phyloP scores from a whole-genome alignment of 2,797 vertebrate species.

The Alectoris magna region DNA sequence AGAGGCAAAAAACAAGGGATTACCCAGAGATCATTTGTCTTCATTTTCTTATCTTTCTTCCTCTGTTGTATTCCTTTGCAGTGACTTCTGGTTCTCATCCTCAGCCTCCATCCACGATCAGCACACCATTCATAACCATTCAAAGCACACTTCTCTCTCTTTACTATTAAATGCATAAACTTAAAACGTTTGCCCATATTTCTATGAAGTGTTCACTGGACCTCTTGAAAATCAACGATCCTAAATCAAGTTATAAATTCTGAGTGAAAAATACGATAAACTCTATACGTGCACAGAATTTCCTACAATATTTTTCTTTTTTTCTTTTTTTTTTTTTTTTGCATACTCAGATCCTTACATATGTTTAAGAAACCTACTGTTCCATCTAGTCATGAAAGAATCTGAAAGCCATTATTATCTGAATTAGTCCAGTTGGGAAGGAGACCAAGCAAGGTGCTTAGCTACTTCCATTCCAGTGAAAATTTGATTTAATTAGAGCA shows the following conservation, averaged over 20 bases:
- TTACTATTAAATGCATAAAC: background rate
- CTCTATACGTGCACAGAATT: background rate
- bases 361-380: background rate
- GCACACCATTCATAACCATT: background rate
- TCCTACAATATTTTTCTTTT: background rate
- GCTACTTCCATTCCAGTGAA: conserved; percentile 63
- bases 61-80: background rate
- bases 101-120: background rate
- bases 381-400: background rate
- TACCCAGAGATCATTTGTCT: background rate
- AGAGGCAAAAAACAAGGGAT: background rate
- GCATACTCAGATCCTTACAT: background rate
- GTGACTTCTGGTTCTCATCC: background rate
- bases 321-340: background rate
- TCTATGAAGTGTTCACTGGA: background rate
- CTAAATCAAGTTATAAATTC: background rate
- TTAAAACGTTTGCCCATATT: background rate
- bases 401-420: background rate
- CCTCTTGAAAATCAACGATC: background rate
- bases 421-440: conserved; percentile 1
- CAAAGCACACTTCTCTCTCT: background rate
- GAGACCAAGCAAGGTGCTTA: conserved; percentile 60
- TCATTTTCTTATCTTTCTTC: background rate
- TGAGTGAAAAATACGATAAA: background rate
- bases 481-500: conserved; percentile 77